Percentiles rank a stretch among this genome's conserved stretches.
Conservation (phyloP, 1,140 invertebrate genomes). For the Psilanteris sp. region DNA sequence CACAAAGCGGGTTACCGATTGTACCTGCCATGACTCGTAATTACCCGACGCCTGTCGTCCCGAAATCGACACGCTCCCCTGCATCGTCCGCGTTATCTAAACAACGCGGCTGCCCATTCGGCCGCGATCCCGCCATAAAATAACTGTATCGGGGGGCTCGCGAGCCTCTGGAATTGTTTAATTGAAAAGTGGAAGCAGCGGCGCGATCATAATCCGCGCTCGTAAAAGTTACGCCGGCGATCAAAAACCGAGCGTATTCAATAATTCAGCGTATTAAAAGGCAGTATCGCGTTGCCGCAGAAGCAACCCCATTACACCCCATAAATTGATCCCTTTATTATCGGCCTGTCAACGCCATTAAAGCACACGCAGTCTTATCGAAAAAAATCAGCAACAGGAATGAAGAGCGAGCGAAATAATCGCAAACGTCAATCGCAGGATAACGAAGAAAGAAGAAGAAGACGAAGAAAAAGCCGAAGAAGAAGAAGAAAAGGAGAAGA, state of each 20-base stretch:
- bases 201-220: constrained; percentile 37
- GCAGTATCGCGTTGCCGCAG: constrained; percentile 48
- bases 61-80: constrained; percentile 55
- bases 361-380: constrained; percentile 61
- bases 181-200: constrained; percentile 42
- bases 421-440: constrained; percentile 58
- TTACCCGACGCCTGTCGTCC: constrained; percentile 55
- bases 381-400: constrained; percentile 49
- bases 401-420: constrained; percentile 61
- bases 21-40: constrained; percentile 63
- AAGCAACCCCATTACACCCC: constrained; percentile 62
- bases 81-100: no score
- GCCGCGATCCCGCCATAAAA: no score
- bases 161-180: constrained; percentile 26
- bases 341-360: constrained; percentile 62
- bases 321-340: constrained; percentile 66
- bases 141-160: constrained; percentile 35
- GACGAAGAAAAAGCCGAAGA: constrained; percentile 13
- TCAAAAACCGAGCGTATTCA: constrained; percentile 38
- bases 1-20: constrained; percentile 60
- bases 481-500: constrained; percentile 48
- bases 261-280: constrained; percentile 61
- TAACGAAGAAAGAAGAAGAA: constrained; percentile 50
- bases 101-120: no score
- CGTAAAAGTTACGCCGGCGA: constrained; percentile 40